Evolutionary conservation across 2,888 invertebrate genomes (phyloP), one percentile per base, ranked within the genome.

Genomic region (Apamea crenata): DNA sequence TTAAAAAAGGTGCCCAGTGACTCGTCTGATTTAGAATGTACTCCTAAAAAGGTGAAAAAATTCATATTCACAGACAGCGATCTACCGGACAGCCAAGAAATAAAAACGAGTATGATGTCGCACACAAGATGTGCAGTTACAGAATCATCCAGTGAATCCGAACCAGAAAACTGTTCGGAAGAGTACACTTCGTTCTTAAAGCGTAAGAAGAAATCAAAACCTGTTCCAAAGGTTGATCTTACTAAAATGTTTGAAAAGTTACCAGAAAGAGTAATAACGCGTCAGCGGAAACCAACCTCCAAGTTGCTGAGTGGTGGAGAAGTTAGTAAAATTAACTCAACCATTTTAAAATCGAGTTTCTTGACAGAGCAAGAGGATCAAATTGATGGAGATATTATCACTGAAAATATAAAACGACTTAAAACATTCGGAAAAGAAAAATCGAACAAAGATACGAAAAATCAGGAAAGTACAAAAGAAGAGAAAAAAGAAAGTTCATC

Each of bases 71-170:
- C 94, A 83, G 92, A 93, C 44, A 93, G 91, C 1, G 95, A 96
- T 79, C 91, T 96, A 76, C 96, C 96, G 2, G 92, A 93, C 73
- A 96, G 96, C 81, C 95, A 96, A 90, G 96, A 97, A 92, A 96
- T 96, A 69, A 95, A 95, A 90, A 93, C 90, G 16, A 92, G 89
- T 86, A 91, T 95, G 8, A 88, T 92, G 36, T 78, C 89, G 16
- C 85, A 82, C 67, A 68, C 84, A 6, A 93, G 88, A 85, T 73
- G 84, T 29, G 21, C 72, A 4, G 87, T 90, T 5, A 91, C 91
- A 21, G 94, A 94, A 80, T 92, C 93, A 14, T 95, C 94, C 0
- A 95, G 95, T 89, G 96, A 95, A 61, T 95, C 96, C 12, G 96
- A 96, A 80, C 77, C 87, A 4, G 95, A 96, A 88, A 90, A 91